Conservation (phyloP, 2,888 invertebrate genomes). For the Belgica antarctica region DNA sequence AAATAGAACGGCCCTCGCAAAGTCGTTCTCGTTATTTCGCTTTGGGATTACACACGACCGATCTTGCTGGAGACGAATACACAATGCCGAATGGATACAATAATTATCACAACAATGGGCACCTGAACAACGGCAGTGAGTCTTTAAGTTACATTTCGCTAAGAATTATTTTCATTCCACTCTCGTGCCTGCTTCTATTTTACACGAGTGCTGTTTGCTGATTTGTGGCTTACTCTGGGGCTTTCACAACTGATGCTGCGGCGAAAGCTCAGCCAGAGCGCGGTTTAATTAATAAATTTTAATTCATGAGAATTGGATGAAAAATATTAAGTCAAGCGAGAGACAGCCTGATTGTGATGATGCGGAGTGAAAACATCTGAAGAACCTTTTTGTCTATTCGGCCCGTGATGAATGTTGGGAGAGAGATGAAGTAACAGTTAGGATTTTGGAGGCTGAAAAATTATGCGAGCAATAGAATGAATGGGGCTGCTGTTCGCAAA, state of each 20-base stretch:
- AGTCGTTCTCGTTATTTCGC: not conserved
- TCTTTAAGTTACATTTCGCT: not conserved
- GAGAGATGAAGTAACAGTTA: not conserved
- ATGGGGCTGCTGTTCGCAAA: not conserved
- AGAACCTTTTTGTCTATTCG: slow-evolving; percentile 15
- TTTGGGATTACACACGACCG: not conserved
- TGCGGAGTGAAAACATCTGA: slow-evolving; percentile 22
- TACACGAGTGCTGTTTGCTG: not conserved
- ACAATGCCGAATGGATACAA: slow-evolving; percentile 35
- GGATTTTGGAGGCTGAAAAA: not conserved
- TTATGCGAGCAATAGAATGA: not conserved
- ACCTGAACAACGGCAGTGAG: slow-evolving; percentile 7
- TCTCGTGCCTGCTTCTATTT: not conserved
- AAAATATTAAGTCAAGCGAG: not conserved
- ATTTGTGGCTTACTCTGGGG: too few species aligned
- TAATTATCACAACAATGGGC: slow-evolving; percentile 27
- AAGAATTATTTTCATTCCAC: too few species aligned
- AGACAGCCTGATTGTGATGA: slow-evolving; percentile 5
- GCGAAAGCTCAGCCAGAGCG: not conserved
- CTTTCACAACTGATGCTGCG: too few species aligned
- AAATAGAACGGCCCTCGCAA: not conserved
- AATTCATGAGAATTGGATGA: slow-evolving; percentile 23
- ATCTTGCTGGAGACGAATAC: not conserved
- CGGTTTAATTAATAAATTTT: not conserved
- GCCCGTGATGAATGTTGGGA: not conserved